Evolutionary conservation across 2,797 vertebrate genomes (phyloP).

Genomic region (Pangasius sanitwongsei): DNA sequence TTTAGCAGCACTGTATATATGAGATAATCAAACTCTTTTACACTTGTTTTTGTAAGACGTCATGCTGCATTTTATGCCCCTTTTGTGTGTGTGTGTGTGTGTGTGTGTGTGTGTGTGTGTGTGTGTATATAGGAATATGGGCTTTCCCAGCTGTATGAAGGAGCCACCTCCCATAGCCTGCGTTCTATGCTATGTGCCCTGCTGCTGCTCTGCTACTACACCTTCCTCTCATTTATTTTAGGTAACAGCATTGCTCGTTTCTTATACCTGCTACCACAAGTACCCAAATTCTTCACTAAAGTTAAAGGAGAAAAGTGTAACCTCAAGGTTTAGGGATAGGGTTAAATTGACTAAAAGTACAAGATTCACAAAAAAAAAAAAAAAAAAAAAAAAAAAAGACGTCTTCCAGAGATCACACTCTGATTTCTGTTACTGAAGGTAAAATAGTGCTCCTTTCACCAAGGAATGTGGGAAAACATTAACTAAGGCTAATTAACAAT

Average conservation of each 20-base stretch:
- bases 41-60: background rate
- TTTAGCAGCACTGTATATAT: background rate
- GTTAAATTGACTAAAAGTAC: background rate
- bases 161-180: conserved; percentile 75
- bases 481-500: background rate
- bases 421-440: background rate
- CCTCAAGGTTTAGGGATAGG: background rate
- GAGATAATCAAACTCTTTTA: background rate
- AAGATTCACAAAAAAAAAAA: background rate
- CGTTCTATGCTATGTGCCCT: conserved; percentile 84
- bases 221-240: conserved; percentile 83
- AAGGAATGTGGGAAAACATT: too few species aligned
- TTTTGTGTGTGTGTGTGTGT: background rate
- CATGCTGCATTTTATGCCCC: background rate
- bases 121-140: conserved; percentile 75
- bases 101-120: background rate
- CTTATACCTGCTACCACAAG: background rate
- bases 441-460: background rate
- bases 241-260: conserved; percentile 64
- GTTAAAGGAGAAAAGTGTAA: background rate
- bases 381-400: background rate
- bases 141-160: conserved; percentile 75
- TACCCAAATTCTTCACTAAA: background rate
- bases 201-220: conserved; percentile 84
- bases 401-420: background rate